Evolutionary conservation across 1,140 invertebrate species (phyloP), one percentile per base, ranked within the genome.

Genomic region (Drosophila equinoxialis): DNA sequence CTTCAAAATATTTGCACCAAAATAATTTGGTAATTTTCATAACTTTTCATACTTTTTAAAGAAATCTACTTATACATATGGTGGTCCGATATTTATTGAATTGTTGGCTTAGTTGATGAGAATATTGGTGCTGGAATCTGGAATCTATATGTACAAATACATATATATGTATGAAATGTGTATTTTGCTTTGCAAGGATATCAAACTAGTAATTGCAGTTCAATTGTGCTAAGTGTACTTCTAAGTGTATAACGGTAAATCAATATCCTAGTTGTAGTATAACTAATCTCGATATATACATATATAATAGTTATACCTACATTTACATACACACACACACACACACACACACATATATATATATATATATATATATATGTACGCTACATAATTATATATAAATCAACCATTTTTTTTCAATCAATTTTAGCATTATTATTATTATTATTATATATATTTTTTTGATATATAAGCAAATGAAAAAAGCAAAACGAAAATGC

Each of bases 141-240:
- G 45, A 51, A 51, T 51, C 17, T 11, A 51, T 51, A 51, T 51
- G 30, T 30, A 30, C 30, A 48, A 3, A 20, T 20, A 48, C n/a
- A 45, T 48, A 48, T 20, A 20, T 48, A 17, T 8, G 0, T 4
- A 5, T 26, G 7, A 13, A 20, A 35, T 20, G 20, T 23, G 45
- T 17, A 8, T 51, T 51, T 51, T 51, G 17, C 45, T 51, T 51
- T 51, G 33, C 33, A 58, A 37, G 26, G 33, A 58, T 33, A 33
- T 8, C 1, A 6, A 20, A 26, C 64, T 55, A 58, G 17, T 58
- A 74, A 64, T 54, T 71, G 45, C 72, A 69, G 75, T 85, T 86
- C 75, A 82, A 87, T 86, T 86, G 75, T 78, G 79, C 82, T 86
- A 87, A 86, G 82, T 87, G 83, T 86, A 86, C 80, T 83, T 87